Base-by-base conservation (phyloP, 2,113 vertebrate species). In the Zapus hudsonius region DNA sequence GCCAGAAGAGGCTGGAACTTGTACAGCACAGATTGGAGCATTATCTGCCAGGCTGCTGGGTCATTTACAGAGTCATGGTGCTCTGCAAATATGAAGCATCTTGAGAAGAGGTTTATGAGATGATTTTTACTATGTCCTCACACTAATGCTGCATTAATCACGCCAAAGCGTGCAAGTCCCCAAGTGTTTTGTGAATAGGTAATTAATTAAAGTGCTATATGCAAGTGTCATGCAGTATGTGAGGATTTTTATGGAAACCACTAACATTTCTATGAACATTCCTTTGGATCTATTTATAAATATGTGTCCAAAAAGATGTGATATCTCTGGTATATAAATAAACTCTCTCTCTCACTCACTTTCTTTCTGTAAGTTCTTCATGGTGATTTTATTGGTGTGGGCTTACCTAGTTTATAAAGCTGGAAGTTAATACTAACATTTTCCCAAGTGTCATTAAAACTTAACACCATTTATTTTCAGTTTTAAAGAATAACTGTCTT, bases 131-230 rank as follows among this genome's bases (percentile, higher is more conserved):
- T 83, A 4, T 69, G 70, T 94, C 84, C 61, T 95, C 88, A 38
- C 29, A 22, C 63, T 90, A 40, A 55, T 23, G 40, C 70, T 78
- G 42, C 75, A 59, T 95, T 94, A 80, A 95, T 95, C 90, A 96
- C 12, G 36, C 66, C 10, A 47, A 91, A 88, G 87, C 1, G 17
- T 93, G 84, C 87, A 94, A 92, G 89, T 72, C 79, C 91, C 79
- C 91, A 86, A 94, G 95, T 95, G 87, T 94, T 96, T 90, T 86
- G 59, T 86, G 90, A 95, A 90, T 88, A 93, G 84, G 61, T 95
- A 88, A 95, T 96, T 96, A 97, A 96, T 96, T 91, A 92, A 95
- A 93, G 84, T 73, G 70, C 90, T 96, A 72, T 91, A 91, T 79
- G 84, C 87, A 81, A 69, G 81, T 94, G 84, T 85, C 87, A 29